A percentile compares a stretch with the other conserved stretches of the same genome.
Evolutionary conservation across 1,140 invertebrate species (phyloP).

Genomic region (Thrips palmi): DNA sequence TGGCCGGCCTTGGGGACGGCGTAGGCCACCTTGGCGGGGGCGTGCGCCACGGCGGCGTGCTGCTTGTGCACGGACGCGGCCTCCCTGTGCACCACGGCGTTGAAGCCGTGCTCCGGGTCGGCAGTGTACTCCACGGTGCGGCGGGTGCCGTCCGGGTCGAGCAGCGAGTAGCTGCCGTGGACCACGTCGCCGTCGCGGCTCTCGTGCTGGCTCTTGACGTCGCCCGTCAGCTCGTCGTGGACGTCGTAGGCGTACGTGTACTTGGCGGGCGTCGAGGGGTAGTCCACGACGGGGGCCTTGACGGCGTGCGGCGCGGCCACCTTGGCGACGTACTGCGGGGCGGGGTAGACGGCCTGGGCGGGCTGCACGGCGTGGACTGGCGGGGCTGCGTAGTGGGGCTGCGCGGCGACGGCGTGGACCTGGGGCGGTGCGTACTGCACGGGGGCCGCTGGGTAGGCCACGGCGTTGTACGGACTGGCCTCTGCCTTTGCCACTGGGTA

Average conservation of each 20-base stretch:
- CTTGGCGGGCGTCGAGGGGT: constrained; percentile 15
- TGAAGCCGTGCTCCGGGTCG: constrained; percentile 19
- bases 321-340: constrained; percentile 12
- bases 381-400: constrained; percentile 8
- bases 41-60: constrained; percentile 5
- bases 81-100: constrained; percentile 16
- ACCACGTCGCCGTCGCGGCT: constrained; percentile 13
- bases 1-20: constrained; percentile 4
- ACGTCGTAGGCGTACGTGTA: constrained; percentile 13
- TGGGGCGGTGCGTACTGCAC: no score
- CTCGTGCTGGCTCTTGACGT: constrained; percentile 16
- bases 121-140: constrained; percentile 19
- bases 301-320: constrained; percentile 12
- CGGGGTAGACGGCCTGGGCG: constrained; percentile 9
- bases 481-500: no score
- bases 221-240: constrained; percentile 18
- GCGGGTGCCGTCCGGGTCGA: constrained; percentile 17
- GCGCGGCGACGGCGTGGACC: constrained; percentile 7
- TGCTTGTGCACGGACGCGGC: constrained; percentile 11
- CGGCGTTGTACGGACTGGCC: no score
- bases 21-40: not conserved
- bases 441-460: no score
- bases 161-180: constrained; percentile 13
- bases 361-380: constrained; percentile 5
- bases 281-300: constrained; percentile 15